A percentile compares a stretch with the other conserved stretches of the same genome.
phyloP scores from a whole-genome alignment of 1,140 invertebrate genomes.

The Drosophila dunni region DNA sequence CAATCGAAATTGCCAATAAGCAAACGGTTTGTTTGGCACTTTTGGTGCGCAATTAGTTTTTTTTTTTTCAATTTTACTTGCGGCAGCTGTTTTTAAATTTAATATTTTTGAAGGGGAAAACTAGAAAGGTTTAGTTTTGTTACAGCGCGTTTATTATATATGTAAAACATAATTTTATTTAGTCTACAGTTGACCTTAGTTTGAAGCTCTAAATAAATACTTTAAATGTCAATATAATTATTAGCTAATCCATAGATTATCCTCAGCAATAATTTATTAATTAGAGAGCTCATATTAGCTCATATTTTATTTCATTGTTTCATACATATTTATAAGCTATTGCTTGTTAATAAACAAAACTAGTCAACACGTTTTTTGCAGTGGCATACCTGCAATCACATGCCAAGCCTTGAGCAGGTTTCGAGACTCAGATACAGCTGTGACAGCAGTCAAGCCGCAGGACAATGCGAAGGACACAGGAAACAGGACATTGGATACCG shows the following conservation, averaged over 20 bases:
- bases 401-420: slow-evolving; percentile 15
- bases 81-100: slow-evolving; percentile 3
- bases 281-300: too few species aligned
- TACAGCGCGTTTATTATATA: too few species aligned
- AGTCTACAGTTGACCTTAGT: too few species aligned
- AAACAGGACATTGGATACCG: slow-evolving; percentile 46
- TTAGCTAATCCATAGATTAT: too few species aligned
- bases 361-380: neutral
- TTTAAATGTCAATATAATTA: too few species aligned
- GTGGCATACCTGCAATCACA: slow-evolving; percentile 32
- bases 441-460: slow-evolving; percentile 17
- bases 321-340: neutral
- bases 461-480: slow-evolving; percentile 34
- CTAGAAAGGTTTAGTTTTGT: neutral
- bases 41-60: slow-evolving; percentile 67
- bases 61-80: slow-evolving; percentile 34
- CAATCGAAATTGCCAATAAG: slow-evolving; percentile 60
- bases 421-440: slow-evolving; percentile 21
- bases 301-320: too few species aligned
- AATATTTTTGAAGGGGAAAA: neutral
- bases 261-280: too few species aligned
- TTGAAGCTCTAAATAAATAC: too few species aligned
- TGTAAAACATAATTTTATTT: too few species aligned
- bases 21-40: slow-evolving; percentile 56
- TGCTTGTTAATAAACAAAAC: slow-evolving; percentile 1